These are phyloP conservation scores for Scartelaos histophorus DNA, from an alignment of 2,113 vertebrate species.

Conservation along the genomic window DNA sequence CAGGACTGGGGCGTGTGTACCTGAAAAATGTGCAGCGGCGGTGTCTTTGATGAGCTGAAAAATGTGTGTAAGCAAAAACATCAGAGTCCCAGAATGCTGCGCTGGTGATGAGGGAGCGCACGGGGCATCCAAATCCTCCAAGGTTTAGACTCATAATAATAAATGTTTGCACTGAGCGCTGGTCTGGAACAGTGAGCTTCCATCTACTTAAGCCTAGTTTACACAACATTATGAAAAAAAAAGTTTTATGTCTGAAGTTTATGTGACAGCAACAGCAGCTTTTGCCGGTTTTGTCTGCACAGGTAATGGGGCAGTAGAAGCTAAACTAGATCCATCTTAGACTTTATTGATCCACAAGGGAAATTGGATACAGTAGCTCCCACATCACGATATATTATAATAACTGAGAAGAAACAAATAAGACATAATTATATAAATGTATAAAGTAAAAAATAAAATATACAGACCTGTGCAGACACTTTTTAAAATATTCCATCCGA, in stretches of 20 bases:
- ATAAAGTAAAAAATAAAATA: too few species aligned
- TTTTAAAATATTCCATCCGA: too few species aligned
- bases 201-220: background rate
- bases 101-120: background rate
- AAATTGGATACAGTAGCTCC: too few species aligned
- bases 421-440: too few species aligned
- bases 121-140: background rate
- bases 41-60: conserved; percentile 3
- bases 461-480: too few species aligned
- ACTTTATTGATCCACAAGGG: too few species aligned
- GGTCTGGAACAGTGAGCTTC: conserved; percentile 21
- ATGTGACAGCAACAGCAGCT: background rate
- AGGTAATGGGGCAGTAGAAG: too few species aligned
- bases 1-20: conserved; percentile 24
- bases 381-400: too few species aligned
- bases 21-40: background rate
- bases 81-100: background rate
- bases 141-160: conserved; percentile 43
- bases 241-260: background rate
- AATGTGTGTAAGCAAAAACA: conserved; percentile 9
- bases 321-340: too few species aligned
- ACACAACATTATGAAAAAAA: conserved; percentile 1
- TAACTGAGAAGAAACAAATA: too few species aligned
- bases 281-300: background rate
- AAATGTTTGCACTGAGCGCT: conserved; percentile 44